These are phyloP conservation scores for Pogonocherus hispidulus DNA, from an alignment of 2,888 invertebrate species.

Conservation along the genomic window DNA sequence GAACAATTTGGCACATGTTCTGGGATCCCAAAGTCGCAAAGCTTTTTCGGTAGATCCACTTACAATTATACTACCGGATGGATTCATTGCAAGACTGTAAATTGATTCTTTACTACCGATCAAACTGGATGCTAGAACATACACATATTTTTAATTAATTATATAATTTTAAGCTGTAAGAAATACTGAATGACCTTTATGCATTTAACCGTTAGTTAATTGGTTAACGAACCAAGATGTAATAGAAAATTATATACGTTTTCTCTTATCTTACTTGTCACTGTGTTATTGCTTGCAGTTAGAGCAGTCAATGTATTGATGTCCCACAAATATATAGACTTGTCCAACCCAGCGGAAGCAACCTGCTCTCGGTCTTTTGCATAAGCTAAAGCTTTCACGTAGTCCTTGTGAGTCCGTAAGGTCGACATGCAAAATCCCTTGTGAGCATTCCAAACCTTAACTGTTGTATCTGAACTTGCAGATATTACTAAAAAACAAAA, in stretches of 20 bases:
- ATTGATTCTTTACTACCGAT: conserved; percentile 98
- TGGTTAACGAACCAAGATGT: no score
- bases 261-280: conserved; percentile 89
- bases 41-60: conserved; percentile 98
- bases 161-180: no score
- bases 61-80: conserved; percentile 93
- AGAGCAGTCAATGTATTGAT: conserved; percentile 97
- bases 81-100: conserved; percentile 99
- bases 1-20: conserved; percentile 94
- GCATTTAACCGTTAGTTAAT: no score
- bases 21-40: conserved; percentile 96
- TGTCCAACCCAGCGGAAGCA: conserved; percentile 97
- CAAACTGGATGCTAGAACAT: conserved; percentile 85
- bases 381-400: conserved; percentile 97
- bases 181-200: no score
- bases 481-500: conserved; percentile 94
- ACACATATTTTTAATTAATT: no score
- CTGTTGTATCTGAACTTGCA: conserved; percentile 98
- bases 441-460: conserved; percentile 99
- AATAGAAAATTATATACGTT: no score
- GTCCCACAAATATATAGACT: conserved; percentile 98
- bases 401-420: conserved; percentile 96
- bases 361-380: conserved; percentile 96
- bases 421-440: conserved; percentile 99
- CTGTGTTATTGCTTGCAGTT: conserved; percentile 98